phyloP scores from a whole-genome alignment of 1,140 invertebrate species.

The Bombus picipes region DNA sequence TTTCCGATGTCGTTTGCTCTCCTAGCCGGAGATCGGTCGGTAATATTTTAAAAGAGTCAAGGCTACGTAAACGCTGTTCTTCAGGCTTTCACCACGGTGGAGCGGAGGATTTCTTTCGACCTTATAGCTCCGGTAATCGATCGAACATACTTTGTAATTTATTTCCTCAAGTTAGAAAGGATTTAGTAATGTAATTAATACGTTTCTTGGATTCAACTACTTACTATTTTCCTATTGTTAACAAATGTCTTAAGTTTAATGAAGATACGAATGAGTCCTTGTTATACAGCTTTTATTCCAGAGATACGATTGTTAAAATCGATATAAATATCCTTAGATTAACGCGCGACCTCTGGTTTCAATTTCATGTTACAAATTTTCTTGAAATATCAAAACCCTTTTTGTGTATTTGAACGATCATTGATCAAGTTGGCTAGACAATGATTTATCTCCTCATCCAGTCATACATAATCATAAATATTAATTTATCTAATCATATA shows the following conservation, averaged over 20 bases:
- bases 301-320: no score
- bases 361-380: no score
- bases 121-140: not conserved
- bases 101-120: not conserved
- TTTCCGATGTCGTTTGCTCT: constrained; percentile 43
- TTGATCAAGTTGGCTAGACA: not conserved
- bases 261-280: no score
- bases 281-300: no score
- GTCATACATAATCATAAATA: not conserved
- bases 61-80: not conserved
- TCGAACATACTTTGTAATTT: not conserved
- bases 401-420: not conserved
- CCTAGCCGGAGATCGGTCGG: not conserved
- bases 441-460: not conserved
- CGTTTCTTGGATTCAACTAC: not conserved
- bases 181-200: not conserved
- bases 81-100: not conserved
- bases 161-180: not conserved
- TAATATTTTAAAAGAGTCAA: constrained; percentile 22
- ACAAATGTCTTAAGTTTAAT: not conserved
- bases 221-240: not conserved
- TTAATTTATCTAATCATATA: not conserved
- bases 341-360: no score
- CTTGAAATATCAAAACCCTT: no score
- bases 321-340: no score